Conservation (phyloP, 2,113 vertebrate species). For the Limanda limanda region DNA sequence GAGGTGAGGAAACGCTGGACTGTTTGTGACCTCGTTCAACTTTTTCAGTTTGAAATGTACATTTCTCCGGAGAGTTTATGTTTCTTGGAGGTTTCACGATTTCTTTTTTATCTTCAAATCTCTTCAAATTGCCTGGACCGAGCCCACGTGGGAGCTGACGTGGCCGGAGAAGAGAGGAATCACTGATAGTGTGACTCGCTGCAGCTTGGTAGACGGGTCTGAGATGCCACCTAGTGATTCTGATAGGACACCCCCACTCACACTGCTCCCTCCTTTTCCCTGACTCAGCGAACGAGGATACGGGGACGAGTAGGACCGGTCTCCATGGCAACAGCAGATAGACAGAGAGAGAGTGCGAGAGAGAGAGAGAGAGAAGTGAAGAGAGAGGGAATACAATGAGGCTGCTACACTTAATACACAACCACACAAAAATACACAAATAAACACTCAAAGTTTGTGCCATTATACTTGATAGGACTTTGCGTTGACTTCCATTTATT, state of each 20-base stretch:
- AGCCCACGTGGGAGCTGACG: too few species aligned
- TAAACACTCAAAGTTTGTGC: neutral
- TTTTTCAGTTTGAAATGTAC: neutral
- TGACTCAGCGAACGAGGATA: constrained; percentile 63
- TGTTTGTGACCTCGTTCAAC: neutral
- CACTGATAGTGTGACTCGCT: neutral
- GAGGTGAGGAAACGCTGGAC: neutral
- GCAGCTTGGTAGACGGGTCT: constrained; percentile 16
- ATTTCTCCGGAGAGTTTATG: neutral
- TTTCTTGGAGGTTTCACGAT: neutral
- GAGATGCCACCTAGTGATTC: constrained; percentile 72
- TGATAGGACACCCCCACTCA: constrained; percentile 27
- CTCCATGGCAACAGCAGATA: constrained; percentile 69
- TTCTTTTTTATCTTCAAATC: neutral
- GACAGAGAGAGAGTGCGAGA: constrained; percentile 8
- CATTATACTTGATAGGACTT: too few species aligned
- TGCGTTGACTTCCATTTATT: neutral
- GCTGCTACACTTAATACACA: neutral
- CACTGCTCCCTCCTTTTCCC: constrained; percentile 46
- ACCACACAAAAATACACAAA: neutral
- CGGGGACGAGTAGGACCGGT: constrained; percentile 55
- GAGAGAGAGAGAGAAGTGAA: neutral
- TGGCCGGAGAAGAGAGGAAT: too few species aligned
- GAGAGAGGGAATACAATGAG: neutral
- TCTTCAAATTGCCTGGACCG: too few species aligned